A percentile compares a stretch with the other conserved stretches of the same genome.
Conservation (phyloP, 2,797 vertebrate genomes). For the Myiothlypis coronata region DNA sequence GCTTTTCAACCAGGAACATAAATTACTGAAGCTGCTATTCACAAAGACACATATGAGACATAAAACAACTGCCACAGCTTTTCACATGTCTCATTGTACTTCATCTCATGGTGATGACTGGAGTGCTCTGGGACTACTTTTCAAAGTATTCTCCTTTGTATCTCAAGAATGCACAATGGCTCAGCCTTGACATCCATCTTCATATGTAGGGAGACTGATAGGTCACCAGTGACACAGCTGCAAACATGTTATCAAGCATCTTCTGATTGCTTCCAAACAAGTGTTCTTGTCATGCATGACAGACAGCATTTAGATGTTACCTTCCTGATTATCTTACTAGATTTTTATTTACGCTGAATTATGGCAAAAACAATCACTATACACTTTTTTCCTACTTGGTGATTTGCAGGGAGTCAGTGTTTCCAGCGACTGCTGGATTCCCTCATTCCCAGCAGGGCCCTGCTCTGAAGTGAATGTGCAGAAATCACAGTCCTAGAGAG, state of each 20-base stretch:
- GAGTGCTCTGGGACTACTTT: slow-evolving; percentile 48
- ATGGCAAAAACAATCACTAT: neutral
- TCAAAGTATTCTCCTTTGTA: slow-evolving; percentile 52
- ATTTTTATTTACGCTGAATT: neutral
- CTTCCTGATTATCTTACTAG: neutral
- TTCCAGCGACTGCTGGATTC: neutral
- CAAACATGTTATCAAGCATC: neutral
- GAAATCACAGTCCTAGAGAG: neutral
- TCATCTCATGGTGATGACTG: slow-evolving; percentile 45
- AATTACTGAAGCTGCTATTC: slow-evolving; percentile 61
- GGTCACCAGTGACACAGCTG: slow-evolving; percentile 5
- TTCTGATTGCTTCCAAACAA: neutral
- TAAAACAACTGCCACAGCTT: slow-evolving; percentile 66
- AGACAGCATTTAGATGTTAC: neutral
- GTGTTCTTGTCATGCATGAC: neutral
- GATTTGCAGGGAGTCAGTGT: neutral
- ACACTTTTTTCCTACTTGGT: neutral
- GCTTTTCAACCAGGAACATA: slow-evolving; percentile 50
- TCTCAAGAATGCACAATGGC: slow-evolving; percentile 34
- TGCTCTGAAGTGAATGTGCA: neutral
- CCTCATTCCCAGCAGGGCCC: neutral
- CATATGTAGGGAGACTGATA: slow-evolving; percentile 9
- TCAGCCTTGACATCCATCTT: slow-evolving; percentile 57
- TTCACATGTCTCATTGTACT: slow-evolving; percentile 56
- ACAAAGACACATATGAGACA: slow-evolving; percentile 58